phyloP scores from a whole-genome alignment of 2,888 invertebrate genomes.

The Drosophila pseudotakahashii region DNA sequence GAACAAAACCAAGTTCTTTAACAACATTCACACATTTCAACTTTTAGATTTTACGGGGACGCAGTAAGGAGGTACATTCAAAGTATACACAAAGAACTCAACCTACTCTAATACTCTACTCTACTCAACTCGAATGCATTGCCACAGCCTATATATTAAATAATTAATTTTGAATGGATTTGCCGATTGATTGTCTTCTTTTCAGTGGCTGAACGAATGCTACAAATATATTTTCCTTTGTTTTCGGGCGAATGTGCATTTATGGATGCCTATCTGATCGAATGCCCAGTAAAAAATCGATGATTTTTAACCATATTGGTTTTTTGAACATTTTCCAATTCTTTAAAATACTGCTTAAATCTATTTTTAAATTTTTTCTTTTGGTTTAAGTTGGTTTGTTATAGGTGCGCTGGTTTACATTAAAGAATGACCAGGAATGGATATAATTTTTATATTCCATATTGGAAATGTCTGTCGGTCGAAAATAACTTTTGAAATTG shows the following conservation, averaged over 20 bases:
- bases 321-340: neutral
- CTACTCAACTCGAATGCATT: slow-evolving; percentile 52
- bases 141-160: slow-evolving; percentile 56
- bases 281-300: neutral
- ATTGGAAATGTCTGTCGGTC: neutral
- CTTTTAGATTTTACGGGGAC: slow-evolving; percentile 84
- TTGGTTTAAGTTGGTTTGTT: neutral
- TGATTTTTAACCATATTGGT: neutral
- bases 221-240: slow-evolving; percentile 3
- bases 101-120: slow-evolving; percentile 63
- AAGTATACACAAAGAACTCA: slow-evolving; percentile 80
- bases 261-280: slow-evolving; percentile 12
- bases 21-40: slow-evolving; percentile 77
- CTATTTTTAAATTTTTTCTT: slow-evolving; percentile 5
- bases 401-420: slow-evolving; percentile 2
- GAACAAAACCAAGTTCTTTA: slow-evolving; percentile 58
- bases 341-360: neutral
- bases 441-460: neutral
- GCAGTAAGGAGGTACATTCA: slow-evolving; percentile 85
- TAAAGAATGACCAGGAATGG: neutral
- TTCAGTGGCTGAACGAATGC: slow-evolving; percentile 41
- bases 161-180: slow-evolving; percentile 37
- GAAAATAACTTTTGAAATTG: neutral
- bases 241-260: slow-evolving; percentile 3
- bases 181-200: slow-evolving; percentile 39